These are phyloP conservation scores for Protonibea diacanthus DNA, from an alignment of 2,797 vertebrate genomes.

Conservation along the genomic window DNA sequence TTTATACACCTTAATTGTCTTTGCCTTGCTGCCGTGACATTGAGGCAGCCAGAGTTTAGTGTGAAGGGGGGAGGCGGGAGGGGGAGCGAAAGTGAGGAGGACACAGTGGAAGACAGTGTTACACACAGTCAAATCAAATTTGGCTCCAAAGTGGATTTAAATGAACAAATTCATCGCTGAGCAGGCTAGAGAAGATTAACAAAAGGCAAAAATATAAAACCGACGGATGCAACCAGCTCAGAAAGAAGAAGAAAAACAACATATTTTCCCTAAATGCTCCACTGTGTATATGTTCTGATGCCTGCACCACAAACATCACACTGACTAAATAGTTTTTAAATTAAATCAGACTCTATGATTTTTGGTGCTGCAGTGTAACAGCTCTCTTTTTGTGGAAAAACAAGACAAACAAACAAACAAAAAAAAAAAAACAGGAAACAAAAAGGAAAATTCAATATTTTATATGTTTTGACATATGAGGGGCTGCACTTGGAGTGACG, in stretches of 20 bases:
- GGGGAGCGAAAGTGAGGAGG: constrained; percentile 21
- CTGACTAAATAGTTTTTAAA: not conserved
- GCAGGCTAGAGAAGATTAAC: constrained; percentile 15
- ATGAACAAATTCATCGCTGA: not conserved
- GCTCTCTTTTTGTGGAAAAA: not conserved
- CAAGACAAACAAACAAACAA: too few species aligned
- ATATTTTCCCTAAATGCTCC: not conserved
- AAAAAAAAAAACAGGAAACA: not conserved
- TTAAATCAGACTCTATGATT: constrained; percentile 6
- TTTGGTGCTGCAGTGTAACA: not conserved
- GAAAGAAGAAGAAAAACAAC: not conserved
- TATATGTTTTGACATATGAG: too few species aligned
- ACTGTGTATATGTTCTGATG: not conserved
- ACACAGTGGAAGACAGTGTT: constrained; percentile 33
- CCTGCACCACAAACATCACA: not conserved
- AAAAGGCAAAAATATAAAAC: constrained; percentile 24
- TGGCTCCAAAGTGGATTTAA: constrained; percentile 37
- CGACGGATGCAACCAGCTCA: not conserved
- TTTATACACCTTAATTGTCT: constrained; percentile 89
- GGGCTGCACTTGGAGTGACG: too few species aligned
- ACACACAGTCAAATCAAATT: constrained; percentile 41
- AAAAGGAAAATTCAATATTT: not conserved
- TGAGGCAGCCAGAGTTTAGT: constrained; percentile 71
- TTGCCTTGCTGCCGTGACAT: constrained; percentile 84
- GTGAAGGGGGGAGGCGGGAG: constrained; percentile 3